Evolutionary conservation across 2,797 vertebrate species (phyloP), one percentile per base, ranked within the genome.

Genomic region (Hirundo rustica): DNA sequence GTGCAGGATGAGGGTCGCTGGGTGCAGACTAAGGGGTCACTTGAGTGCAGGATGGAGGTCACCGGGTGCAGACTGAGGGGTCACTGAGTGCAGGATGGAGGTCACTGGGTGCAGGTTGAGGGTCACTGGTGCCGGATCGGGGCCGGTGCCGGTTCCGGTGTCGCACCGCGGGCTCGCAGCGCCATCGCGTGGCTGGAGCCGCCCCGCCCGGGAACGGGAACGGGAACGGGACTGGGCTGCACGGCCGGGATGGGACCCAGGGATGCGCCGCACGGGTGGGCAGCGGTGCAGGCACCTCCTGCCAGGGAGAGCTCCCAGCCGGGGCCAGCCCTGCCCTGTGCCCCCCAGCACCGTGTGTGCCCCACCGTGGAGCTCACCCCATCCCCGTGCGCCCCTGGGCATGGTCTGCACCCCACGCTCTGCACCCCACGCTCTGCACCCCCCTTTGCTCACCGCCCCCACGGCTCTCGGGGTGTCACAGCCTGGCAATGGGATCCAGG

Each of bases 401-500:
- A 26, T 2, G 57, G 10, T 36, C n/a, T 25, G n/a, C n/a, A 9
- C n/a, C 34, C 8, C 10, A 3, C 11, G 3, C 5, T 12, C 23
- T 12, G 57, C n/a, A 16, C 25, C 48, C 25, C 19, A 10, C 36
- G 10, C 36, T 36, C 36, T 36, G 36, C 36, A 36, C 36, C 36
- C 25, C 19, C 2, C 32, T 34, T 9, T 38, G 19, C 45, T 21
- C 36, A 14, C 19, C 71, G 1, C 44, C 88, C 4, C 13, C 45
- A 3, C 2, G 0, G 7, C 57, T n/a, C 74, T 21, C 0, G 1
- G 34, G 61, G 13, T 57, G 60, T 19, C 81, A 1, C 38, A 10
- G 44, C 32, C 22, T 19, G 55, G 14, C n/a, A 30, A 0, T 0
- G 2, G 15, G 7, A 1, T 4, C 7, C 77, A 7, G 29, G 21